Conservation (phyloP, 2,797 vertebrate species). For the Poeciliopsis presidionis region DNA sequence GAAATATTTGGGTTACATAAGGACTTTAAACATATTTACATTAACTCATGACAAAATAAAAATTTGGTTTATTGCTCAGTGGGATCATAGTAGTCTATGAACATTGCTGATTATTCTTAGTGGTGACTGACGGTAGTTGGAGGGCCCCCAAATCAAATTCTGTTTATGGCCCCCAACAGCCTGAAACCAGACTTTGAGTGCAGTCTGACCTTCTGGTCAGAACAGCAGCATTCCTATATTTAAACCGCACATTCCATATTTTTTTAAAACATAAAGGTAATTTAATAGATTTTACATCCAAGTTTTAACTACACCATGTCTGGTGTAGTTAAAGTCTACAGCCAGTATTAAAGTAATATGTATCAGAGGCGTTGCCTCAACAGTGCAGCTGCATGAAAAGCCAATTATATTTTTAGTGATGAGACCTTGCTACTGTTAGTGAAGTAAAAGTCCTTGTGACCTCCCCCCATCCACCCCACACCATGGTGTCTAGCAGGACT, state of each 20-base stretch:
- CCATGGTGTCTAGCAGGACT: constrained; percentile 24
- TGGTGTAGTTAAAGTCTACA: constrained; percentile 15
- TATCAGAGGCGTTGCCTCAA: constrained; percentile 30
- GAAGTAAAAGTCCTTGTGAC: constrained; percentile 33
- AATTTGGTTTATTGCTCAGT: neutral
- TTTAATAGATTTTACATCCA: constrained; percentile 6
- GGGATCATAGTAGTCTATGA: neutral
- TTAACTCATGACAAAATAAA: neutral
- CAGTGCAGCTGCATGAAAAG: constrained; percentile 48
- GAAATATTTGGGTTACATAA: neutral
- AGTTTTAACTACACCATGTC: neutral
- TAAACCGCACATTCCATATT: neutral
- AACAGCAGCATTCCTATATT: neutral
- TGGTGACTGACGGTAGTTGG: neutral
- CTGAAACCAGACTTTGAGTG: neutral
- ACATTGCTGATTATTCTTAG: neutral
- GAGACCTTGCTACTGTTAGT: constrained; percentile 57
- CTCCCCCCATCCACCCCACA: constrained; percentile 6
- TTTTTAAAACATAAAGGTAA: neutral
- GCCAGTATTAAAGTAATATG: constrained; percentile 39
- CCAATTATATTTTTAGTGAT: constrained; percentile 65
- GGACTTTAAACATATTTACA: neutral
- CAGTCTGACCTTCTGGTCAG: neutral
- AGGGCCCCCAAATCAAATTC: neutral
- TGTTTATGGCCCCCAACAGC: neutral